phyloP scores from a whole-genome alignment of 2,888 invertebrate genomes.

The Scotopteryx bipunctaria region DNA sequence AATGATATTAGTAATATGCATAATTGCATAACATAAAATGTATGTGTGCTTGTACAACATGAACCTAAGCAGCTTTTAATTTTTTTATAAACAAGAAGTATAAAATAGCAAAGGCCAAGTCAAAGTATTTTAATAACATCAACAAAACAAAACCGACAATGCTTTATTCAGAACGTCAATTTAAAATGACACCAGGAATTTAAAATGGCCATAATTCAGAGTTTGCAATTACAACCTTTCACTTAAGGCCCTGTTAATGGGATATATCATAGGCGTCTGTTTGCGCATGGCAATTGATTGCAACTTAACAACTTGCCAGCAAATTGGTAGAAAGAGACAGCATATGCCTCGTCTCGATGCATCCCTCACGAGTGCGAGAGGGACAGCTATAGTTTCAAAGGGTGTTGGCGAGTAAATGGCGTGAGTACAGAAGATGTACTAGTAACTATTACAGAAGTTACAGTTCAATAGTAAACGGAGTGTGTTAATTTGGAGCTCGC shows the following conservation, averaged over 20 bases:
- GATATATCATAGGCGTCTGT: conserved; percentile 84
- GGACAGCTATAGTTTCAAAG: conserved; percentile 42
- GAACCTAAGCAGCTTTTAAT: conserved; percentile 3
- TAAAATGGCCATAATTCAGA: conserved; percentile 35
- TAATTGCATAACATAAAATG: too few species aligned
- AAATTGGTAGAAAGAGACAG: conserved; percentile 70
- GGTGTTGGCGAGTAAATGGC: conserved; percentile 57
- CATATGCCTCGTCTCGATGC: conserved; percentile 17
- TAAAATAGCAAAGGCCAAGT: too few species aligned
- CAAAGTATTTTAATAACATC: conserved; percentile 13
- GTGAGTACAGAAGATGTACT: conserved; percentile 30
- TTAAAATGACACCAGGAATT: conserved; percentile 19
- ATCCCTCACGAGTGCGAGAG: conserved; percentile 35
- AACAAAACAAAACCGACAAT: neutral
- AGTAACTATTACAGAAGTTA: conserved; percentile 9
- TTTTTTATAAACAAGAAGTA: too few species aligned
- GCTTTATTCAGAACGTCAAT: conserved; percentile 16
- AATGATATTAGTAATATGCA: too few species aligned
- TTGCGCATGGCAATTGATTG: conserved; percentile 84
- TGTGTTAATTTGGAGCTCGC: neutral
- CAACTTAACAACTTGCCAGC: conserved; percentile 81
- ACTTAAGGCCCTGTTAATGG: conserved; percentile 69
- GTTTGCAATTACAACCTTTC: conserved; percentile 54
- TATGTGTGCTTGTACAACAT: neutral
- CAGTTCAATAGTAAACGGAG: conserved; percentile 4